Base-by-base conservation (phyloP, 2,888 invertebrate species). In the Coleophora flavipennella region DNA sequence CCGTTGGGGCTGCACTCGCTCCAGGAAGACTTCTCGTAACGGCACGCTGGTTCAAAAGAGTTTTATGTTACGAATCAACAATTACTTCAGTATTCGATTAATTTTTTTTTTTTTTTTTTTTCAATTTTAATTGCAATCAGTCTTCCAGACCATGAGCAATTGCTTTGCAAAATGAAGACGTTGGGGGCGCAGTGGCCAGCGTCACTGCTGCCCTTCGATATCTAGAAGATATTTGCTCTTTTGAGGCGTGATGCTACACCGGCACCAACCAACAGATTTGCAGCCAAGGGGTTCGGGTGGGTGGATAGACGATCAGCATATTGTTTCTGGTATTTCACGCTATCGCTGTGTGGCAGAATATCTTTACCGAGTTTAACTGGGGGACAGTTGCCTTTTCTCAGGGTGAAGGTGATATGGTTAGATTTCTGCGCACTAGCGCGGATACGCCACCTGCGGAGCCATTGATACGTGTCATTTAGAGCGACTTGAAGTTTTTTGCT, bases 21-120 rank as follows among this genome's bases (percentile, higher is more conserved):
- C 94, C 95, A 95, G 48, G 92, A 85, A 28, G 94, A 93, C 73
- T 95, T 95, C 64, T 94, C 94, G 77, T 95, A 95, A 56, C 95
- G 92, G 77, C 95, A 95, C 51, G 94, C 95, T 92, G 64, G 14
- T 11, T 6, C 3, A 20, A 20, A 20, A 20, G 20, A 20, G n/a
- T n/a, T n/a, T n/a, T n/a, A n/a, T n/a, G n/a, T n/a, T n/a, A n/a
- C n/a, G n/a, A n/a, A n/a, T n/a, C n/a, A n/a, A n/a, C n/a, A n/a
- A n/a, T n/a, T n/a, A n/a, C n/a, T n/a, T n/a, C n/a, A n/a, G n/a
- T n/a, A n/a, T n/a, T n/a, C n/a, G n/a, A n/a, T n/a, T n/a, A n/a
- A n/a, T n/a, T n/a, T n/a, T n/a, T n/a, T n/a, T n/a, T n/a, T n/a
- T n/a, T n/a, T n/a, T n/a, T 20, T 20, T 20, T 20, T 20, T 20